Evolutionary conservation across 2,888 invertebrate genomes (phyloP), one percentile per base, ranked within the genome.

Genomic region (Anorthoa munda): DNA sequence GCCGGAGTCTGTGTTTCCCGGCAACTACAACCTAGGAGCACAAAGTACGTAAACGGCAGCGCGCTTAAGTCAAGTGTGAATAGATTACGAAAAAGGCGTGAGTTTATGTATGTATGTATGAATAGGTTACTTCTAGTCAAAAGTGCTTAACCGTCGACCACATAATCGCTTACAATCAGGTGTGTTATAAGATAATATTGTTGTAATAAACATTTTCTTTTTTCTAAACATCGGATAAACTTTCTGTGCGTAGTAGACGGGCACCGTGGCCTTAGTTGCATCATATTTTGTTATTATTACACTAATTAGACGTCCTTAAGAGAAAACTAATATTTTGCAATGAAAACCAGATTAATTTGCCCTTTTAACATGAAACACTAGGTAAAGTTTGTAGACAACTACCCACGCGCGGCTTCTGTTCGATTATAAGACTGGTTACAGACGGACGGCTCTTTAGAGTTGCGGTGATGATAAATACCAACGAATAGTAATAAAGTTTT

Each of bases 291-390:
- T 67, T 77, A 67, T 67, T 72, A 65, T 67, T 51, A 53, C 15
- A 58, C n/a, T 59, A 48, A 64, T 71, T 64, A 50, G 63, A 70
- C 2, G n/a, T 48, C 31, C 26, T 53, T 39, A 23, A 72, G 56
- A 56, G 45, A 11, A 77, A 68, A 77, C 26, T 53, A 58, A 66
- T 72, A 61, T 55, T 58, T 21, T 61, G 48, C 18, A 39, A 58
- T 31, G n/a, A 72, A 72, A 82, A 56, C 46, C 12, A 59, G 61
- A 77, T 77, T 77, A 61, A 77, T 79, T 53, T 77, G 53, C 39
- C 55, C 5, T 58, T n/a, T n/a, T 46, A 7, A n/a, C 18, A 63
- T 76, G 61, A 50, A 53, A 63, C 56, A 64, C 39, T 48, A 21
- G 60, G 21, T 60, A 45, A 64, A 72, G 65, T 82, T 80, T 2